Percentiles rank a stretch among this genome's conserved stretches.
Evolutionary conservation across 2,113 vertebrate species (phyloP).

Genomic region (Planiliza haematocheilus): DNA sequence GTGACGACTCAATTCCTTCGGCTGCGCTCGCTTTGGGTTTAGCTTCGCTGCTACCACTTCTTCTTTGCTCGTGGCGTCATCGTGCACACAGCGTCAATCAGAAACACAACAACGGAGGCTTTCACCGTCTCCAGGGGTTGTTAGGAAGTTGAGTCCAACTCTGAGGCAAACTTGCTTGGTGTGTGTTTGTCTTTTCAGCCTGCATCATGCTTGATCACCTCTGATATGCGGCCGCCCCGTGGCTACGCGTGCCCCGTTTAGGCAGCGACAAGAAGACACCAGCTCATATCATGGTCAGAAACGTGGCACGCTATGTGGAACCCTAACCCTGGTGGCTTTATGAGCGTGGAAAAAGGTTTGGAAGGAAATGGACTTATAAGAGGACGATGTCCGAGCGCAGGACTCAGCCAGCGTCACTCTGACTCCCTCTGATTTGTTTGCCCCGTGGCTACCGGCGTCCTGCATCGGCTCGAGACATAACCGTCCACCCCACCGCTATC

Average conservation of each 20-base stretch:
- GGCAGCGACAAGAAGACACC: slow-evolving; percentile 64
- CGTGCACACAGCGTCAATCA: too few species aligned
- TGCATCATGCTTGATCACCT: slow-evolving; percentile 74
- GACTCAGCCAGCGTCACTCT: slow-evolving; percentile 59
- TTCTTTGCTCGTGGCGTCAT: too few species aligned
- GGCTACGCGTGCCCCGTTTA: slow-evolving; percentile 73
- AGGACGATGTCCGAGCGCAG: slow-evolving; percentile 10
- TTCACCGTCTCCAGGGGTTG: slow-evolving; percentile 14
- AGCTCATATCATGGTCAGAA: slow-evolving; percentile 55
- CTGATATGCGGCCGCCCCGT: slow-evolving; percentile 74
- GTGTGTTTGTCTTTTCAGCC: slow-evolving; percentile 49
- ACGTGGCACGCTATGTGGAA: too few species aligned
- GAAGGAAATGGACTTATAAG: too few species aligned
- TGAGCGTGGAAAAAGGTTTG: too few species aligned
- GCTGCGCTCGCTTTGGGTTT: background rate
- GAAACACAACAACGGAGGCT: too few species aligned
- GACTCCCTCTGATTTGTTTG: slow-evolving; percentile 70
- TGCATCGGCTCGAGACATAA: slow-evolving; percentile 49
- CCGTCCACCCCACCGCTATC: slow-evolving; percentile 53
- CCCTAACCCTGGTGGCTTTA: too few species aligned
- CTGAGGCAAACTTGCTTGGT: slow-evolving; percentile 33
- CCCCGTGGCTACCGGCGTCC: slow-evolving; percentile 67
- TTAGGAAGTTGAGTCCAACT: slow-evolving; percentile 31
- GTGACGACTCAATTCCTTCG: slow-evolving; percentile 61
- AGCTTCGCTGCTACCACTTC: too few species aligned